phyloP scores from a whole-genome alignment of 2,797 vertebrate genomes.

The Chloroceryle inda region DNA sequence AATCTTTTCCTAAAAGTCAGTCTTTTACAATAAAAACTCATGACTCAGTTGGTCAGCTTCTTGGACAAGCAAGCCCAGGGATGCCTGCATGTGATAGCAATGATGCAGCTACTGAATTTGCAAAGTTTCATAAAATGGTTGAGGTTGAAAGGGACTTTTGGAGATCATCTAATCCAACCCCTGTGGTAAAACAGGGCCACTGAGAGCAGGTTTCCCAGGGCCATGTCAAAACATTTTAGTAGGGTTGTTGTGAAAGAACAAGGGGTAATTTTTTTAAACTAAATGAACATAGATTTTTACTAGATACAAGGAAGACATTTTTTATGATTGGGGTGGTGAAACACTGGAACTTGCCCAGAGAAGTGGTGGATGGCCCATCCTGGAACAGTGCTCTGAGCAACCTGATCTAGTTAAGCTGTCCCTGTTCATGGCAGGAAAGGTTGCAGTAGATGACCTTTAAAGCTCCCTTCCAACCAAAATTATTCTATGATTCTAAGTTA shows the following conservation, averaged over 20 bases:
- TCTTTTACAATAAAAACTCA: neutral
- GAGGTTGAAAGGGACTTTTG: neutral
- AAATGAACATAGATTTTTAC: neutral
- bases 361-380: neutral
- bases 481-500: neutral
- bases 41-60: neutral
- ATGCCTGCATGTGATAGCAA: neutral
- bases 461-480: neutral
- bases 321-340: neutral
- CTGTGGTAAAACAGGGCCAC: neutral
- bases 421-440: rapidly evolving
- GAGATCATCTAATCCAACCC: neutral
- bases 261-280: neutral
- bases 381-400: neutral
- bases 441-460: neutral
- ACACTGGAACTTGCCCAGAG: neutral
- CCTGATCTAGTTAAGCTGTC: neutral
- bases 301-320: neutral
- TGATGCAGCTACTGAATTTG: neutral
- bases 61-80: neutral
- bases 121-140: neutral
- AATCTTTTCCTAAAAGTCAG: neutral
- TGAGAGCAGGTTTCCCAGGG: neutral
- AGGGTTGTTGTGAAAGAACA: neutral
- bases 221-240: neutral